These are phyloP conservation scores for Bombus sylvicola DNA, from an alignment of 1,140 invertebrate species.

Conservation along the genomic window DNA sequence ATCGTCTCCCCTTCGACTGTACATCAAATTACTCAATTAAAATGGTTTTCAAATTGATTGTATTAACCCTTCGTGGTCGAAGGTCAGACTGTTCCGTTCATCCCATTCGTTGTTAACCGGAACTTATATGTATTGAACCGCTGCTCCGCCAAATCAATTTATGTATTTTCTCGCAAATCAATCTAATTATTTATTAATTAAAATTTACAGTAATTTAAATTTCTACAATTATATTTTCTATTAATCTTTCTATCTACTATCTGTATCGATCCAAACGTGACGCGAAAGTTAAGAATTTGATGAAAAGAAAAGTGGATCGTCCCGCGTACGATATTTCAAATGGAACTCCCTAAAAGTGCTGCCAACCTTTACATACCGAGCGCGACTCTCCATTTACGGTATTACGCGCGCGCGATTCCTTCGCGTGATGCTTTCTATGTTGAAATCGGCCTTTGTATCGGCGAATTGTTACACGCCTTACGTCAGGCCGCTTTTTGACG, in stretches of 20 bases:
- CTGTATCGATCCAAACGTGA: background rate
- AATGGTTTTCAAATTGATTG: constrained; percentile 11
- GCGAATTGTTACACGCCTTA: constrained; percentile 33
- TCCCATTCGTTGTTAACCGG: background rate
- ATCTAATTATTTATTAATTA: background rate
- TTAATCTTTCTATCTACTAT: too few relatives aligned
- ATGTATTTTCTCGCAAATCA: background rate
- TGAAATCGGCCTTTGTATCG: constrained; percentile 46
- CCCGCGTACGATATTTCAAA: background rate
- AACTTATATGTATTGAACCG: background rate
- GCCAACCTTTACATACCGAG: background rate
- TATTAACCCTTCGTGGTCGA: background rate
- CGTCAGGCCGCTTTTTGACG: constrained; percentile 29
- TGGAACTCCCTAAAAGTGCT: background rate
- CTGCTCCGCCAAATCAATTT: background rate
- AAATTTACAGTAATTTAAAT: too few relatives aligned
- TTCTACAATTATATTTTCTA: background rate
- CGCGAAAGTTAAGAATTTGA: background rate
- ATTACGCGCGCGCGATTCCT: background rate
- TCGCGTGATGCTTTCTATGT: constrained; percentile 17
- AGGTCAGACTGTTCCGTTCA: background rate
- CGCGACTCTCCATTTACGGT: background rate
- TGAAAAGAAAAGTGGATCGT: background rate
- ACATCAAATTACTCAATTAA: constrained; percentile 12
- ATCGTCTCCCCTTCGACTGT: background rate